Evolutionary conservation across 2,888 invertebrate species (phyloP), one percentile per base, ranked within the genome.

Genomic region (Gnatocerus cornutus): DNA sequence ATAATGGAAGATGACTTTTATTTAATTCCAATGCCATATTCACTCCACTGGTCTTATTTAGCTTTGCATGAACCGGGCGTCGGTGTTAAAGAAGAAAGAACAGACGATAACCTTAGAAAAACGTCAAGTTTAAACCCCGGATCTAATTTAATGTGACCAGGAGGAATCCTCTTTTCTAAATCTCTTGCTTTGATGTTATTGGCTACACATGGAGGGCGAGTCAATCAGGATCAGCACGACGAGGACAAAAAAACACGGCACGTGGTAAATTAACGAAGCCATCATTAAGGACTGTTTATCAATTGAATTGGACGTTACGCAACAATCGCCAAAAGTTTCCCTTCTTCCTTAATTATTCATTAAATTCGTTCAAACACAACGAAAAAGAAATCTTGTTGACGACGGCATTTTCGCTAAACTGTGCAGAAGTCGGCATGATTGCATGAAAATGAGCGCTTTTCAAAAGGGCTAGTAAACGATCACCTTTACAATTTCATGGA

Each of bases 141-240:
- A 59, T 72, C 69, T 76, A 76, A 74, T 76, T 75, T 75, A 76
- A 76, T 75, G 74, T 72, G 74, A 75, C 73, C 76, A 72, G 70
- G 68, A 74, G 71, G 73, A 74, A 73, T 74, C 74, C 73, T 71
- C 73, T 76, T 74, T 71, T 69, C 68, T 67, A 63, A 75, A 74
- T 74, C 71, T 72, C 69, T 69, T 71, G 68, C 68, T 65, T 59
- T 68, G 67, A 68, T 69, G 71, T 74, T 76, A 74, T 72, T 72
- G 72, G 63, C 70, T 68, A 68, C 67, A 68, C 71, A 73, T 65
- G 70, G 62, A 62, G 72, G 71, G 69, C 69, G 68, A 73, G 73
- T 73, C 76, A 76, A 71, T 76, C 76, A 74, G 69, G 71, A 72
- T 75, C 72, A 72, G 30, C 29, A 21, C 14, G 14, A 41, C 5